phyloP scores from a whole-genome alignment of 2,888 invertebrate genomes.

The Drosophila parthenogenetica region DNA sequence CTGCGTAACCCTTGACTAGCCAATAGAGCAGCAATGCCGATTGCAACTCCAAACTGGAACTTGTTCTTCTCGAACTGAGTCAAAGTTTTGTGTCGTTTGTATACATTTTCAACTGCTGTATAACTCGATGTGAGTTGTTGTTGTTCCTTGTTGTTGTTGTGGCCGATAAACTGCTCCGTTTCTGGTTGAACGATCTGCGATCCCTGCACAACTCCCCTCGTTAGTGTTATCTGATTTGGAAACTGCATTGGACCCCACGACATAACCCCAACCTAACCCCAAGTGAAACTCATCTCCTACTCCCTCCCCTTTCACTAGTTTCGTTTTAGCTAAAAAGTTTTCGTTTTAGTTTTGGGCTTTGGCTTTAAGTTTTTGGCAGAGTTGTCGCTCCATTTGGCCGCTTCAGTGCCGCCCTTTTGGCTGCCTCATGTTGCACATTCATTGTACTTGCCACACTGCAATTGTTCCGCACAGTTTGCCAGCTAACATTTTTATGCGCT shows the following conservation, averaged over 20 bases:
- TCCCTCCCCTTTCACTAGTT: slow-evolving; percentile 38
- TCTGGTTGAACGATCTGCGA: slow-evolving; percentile 31
- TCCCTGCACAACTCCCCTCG: not conserved
- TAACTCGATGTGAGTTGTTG: slow-evolving; percentile 31
- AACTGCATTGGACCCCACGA: slow-evolving; percentile 66
- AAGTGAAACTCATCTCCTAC: slow-evolving; percentile 22
- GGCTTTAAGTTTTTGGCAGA: slow-evolving; percentile 45
- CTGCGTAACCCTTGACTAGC: not conserved
- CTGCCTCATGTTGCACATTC: slow-evolving; percentile 51
- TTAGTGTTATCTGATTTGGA: slow-evolving; percentile 69
- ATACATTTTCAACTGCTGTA: slow-evolving; percentile 49
- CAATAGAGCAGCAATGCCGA: slow-evolving; percentile 6
- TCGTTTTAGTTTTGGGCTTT: slow-evolving; percentile 43
- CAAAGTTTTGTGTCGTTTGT: slow-evolving; percentile 62
- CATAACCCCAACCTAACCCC: slow-evolving; percentile 46
- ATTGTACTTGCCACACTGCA: slow-evolving; percentile 70
- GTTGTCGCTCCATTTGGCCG: slow-evolving; percentile 70
- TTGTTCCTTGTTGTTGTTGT: slow-evolving; percentile 23
- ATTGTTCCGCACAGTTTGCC: slow-evolving; percentile 79
- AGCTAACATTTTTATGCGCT: slow-evolving; percentile 28
- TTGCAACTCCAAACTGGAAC: slow-evolving; percentile 8
- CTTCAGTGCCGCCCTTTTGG: slow-evolving; percentile 27
- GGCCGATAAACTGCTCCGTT: slow-evolving; percentile 65
- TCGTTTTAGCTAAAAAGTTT: slow-evolving; percentile 57
- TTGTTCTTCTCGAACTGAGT: slow-evolving; percentile 18